Conservation (phyloP, 2,113 vertebrate genomes). For the Epinephelus fuscoguttatus region DNA sequence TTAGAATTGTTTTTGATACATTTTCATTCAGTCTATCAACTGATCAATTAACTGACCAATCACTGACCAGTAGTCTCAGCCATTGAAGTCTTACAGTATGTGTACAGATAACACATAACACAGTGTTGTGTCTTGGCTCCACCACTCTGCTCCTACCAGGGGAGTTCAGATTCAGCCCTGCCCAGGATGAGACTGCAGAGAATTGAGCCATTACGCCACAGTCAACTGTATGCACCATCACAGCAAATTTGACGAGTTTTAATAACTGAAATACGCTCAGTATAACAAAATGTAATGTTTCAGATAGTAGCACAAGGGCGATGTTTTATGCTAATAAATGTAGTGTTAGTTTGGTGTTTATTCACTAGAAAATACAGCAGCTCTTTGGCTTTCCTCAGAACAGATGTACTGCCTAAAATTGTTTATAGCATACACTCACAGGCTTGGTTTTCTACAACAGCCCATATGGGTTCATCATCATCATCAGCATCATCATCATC, state of each 20-base stretch:
- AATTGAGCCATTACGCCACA: background rate
- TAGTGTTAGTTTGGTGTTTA: background rate
- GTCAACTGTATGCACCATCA: background rate
- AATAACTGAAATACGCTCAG: background rate
- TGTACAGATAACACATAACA: background rate
- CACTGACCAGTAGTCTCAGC: background rate
- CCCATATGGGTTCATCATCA: constrained; percentile 16
- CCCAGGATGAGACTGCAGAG: constrained; percentile 46
- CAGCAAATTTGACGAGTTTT: background rate
- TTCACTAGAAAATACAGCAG: background rate
- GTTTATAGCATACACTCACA: constrained; percentile 24
- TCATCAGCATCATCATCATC: background rate
- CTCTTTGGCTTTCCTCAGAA: constrained; percentile 9
- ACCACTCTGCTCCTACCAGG: constrained; percentile 16
- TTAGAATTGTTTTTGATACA: too few relatives aligned
- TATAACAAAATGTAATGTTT: background rate
- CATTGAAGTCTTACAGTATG: background rate
- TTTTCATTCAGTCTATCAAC: too few relatives aligned
- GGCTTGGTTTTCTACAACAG: constrained; percentile 13
- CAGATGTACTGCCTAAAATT: constrained; percentile 27
- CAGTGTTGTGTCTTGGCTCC: background rate
- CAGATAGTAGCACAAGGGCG: background rate
- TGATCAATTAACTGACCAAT: background rate
- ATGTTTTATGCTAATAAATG: background rate
- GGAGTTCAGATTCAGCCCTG: constrained; percentile 33